Conservation (phyloP, 2,888 invertebrate genomes). For the Megamerina dolium region DNA sequence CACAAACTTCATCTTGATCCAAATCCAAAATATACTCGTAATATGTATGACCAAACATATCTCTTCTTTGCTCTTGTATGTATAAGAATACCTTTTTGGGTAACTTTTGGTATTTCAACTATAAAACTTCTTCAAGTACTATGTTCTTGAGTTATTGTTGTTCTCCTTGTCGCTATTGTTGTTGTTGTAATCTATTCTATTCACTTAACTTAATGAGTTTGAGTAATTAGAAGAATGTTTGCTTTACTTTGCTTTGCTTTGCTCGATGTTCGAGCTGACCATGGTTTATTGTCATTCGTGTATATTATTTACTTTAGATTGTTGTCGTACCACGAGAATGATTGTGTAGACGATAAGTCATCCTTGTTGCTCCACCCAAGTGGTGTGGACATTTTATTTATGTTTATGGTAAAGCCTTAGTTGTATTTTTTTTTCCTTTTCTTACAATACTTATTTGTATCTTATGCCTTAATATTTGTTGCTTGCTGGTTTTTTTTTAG, state of each 20-base stretch:
- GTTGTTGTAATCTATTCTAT: not conserved
- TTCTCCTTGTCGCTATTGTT: not conserved
- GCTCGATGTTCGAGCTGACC: not conserved
- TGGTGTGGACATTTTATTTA: not conserved
- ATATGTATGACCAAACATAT: too few species aligned
- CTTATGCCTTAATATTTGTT: too few species aligned
- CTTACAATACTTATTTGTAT: too few species aligned
- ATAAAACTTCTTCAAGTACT: not conserved
- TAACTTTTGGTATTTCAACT: not conserved
- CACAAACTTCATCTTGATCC: not conserved
- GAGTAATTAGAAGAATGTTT: not conserved
- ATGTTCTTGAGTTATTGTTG: not conserved
- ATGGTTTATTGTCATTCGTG: not conserved
- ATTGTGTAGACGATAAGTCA: too few species aligned
- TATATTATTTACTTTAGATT: not conserved
- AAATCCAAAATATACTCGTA: not conserved
- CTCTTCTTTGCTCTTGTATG: too few species aligned
- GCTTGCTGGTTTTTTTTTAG: too few species aligned
- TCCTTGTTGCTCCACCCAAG: too few species aligned
- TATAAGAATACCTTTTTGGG: too few species aligned
- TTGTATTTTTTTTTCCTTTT: not conserved
- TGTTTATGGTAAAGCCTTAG: not conserved
- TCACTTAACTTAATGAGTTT: conserved; percentile 2
- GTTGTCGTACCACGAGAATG: not conserved
- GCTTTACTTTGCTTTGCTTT: too few species aligned